Base-by-base conservation (phyloP, 2,113 vertebrate genomes). In the Limnothrissa miodon region DNA sequence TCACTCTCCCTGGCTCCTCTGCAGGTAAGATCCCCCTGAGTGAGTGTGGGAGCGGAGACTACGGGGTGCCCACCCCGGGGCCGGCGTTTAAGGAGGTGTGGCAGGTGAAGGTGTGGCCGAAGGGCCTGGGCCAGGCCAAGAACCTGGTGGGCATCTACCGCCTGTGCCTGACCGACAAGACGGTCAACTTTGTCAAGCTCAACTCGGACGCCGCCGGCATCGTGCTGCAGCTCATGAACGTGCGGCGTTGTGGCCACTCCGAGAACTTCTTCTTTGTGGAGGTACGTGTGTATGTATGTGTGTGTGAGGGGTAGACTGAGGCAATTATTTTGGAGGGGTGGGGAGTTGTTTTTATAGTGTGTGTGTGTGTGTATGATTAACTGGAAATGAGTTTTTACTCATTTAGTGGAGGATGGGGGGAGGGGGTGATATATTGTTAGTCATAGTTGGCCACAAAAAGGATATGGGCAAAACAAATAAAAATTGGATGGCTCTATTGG, bases 181-280 rank as follows among this genome's bases (percentile, higher is more conserved):
- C 95, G 0, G 92, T 96, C 70, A 95, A 93, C 92, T 94, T 96
- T 56, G 93, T 95, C 48, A 94, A 93, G 85, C 94, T 95, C 25
- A 95, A 95, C 90, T 94, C 94, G 0, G 96, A 95, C 5, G 94
- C 93, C 0, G 95, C 94, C 0, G 95, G 95, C 0, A 94, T 96
- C 39, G 94, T 95, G 46, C 91, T 96, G 70, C 95, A 96, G 92
- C 93, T 96, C 81, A 95, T 96, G 93, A 96, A 95, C 15, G 93
- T 95, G 19, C 91, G 94, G 1, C 93, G 93, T 81, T 97, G 96
- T 0, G 94, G 95, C 62, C 96, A 96, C 80, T 94, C 95, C 0
- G 95, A 96, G 86, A 94, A 96, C 82, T 96, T 94, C 84, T 97
- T 96, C 86, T 96, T 96, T 5, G 93, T 96, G 25, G 96, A 96